Evolutionary conservation across 2,113 vertebrate species (phyloP).

Genomic region (Telmatochromis brichardi): DNA sequence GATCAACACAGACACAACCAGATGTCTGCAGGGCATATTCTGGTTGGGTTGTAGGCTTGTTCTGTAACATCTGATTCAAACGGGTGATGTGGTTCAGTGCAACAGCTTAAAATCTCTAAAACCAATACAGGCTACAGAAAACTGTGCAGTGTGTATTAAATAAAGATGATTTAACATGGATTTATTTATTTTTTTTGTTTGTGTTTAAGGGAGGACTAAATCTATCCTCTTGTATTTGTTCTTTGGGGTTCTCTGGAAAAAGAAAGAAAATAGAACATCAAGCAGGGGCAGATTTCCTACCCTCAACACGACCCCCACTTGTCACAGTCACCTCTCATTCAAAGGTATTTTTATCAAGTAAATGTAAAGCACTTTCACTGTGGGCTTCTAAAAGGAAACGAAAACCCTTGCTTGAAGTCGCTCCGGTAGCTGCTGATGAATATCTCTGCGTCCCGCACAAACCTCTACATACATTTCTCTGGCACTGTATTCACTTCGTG

Average conservation of each 20-base stretch:
- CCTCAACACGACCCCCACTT: background rate
- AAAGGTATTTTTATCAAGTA: background rate
- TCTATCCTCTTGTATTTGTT: background rate
- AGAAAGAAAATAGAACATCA: background rate
- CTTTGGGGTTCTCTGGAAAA: background rate
- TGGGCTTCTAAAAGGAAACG: background rate
- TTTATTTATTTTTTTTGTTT: background rate
- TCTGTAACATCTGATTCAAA: background rate
- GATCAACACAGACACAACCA: background rate
- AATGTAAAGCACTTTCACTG: background rate
- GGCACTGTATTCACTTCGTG: background rate
- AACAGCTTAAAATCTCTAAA: background rate
- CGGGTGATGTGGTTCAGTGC: background rate
- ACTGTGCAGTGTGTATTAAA: background rate
- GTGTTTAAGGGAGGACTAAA: background rate
- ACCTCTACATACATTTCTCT: background rate
- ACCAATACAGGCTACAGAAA: background rate
- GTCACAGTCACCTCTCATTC: background rate
- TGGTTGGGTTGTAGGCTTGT: background rate
- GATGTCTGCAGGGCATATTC: background rate
- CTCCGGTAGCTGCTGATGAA: background rate
- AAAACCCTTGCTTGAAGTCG: background rate
- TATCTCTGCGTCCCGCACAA: background rate
- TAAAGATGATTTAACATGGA: background rate
- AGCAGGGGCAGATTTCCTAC: background rate